Evolutionary conservation across 2,797 vertebrate species (phyloP).

Genomic region (Pterois miles): DNA sequence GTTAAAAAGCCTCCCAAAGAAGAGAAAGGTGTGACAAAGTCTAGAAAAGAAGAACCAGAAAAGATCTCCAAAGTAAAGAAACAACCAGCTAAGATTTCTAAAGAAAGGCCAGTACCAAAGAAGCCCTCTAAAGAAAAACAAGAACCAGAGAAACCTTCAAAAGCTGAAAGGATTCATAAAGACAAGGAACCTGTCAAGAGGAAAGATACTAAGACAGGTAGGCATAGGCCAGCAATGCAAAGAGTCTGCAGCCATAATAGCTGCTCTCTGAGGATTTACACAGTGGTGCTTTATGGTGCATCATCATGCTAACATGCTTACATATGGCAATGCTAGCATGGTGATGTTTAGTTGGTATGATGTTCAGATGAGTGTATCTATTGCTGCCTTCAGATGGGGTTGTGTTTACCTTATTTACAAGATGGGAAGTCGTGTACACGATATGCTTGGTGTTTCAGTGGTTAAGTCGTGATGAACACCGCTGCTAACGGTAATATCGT

Average conservation of each 20-base stretch:
- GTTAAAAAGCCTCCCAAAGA: not conserved
- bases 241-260: not conserved
- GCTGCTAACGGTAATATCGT: no score
- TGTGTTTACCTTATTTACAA: no score
- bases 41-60: not conserved
- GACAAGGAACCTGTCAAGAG: slow-evolving; percentile 27
- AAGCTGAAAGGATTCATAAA: not conserved
- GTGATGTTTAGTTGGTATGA: not conserved
- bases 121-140: not conserved
- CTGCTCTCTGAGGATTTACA: not conserved
- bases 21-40: not conserved
- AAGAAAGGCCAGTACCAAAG: not conserved
- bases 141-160: not conserved
- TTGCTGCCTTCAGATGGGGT: no score
- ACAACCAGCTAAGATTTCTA: not conserved
- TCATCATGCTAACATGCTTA: not conserved
- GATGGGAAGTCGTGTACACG: no score
- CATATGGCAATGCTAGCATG: not conserved
- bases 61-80: not conserved
- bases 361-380: not conserved
- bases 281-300: not conserved
- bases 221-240: not conserved
- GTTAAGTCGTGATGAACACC: no score
- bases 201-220: slow-evolving; percentile 52
- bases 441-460: no score